These are phyloP conservation scores for Caenorhabditis auriculariae DNA, from an alignment of 2,888 invertebrate genomes.

Conservation along the genomic window DNA sequence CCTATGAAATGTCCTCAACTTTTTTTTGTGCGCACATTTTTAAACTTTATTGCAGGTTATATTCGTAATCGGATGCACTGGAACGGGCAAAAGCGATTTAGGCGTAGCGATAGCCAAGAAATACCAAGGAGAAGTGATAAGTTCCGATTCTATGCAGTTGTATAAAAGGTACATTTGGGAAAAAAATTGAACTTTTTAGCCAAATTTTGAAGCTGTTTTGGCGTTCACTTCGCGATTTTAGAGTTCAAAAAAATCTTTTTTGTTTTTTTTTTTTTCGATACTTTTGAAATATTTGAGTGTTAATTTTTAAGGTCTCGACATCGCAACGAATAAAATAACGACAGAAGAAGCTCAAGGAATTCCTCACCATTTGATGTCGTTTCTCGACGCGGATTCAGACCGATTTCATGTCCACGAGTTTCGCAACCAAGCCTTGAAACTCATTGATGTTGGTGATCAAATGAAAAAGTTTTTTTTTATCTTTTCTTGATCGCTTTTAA, in stretches of 20 bases:
- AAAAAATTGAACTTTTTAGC: conserved; percentile 1
- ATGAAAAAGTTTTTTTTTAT: no score
- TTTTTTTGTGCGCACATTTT: not conserved
- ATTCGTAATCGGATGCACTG: conserved; percentile 91
- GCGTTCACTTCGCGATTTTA: not conserved
- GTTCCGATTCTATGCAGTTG: conserved; percentile 99
- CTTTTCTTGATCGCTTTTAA: not conserved
- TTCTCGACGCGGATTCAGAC: conserved; percentile 74
- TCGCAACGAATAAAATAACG: conserved; percentile 71
- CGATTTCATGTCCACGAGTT: conserved; percentile 52
- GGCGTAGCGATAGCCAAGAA: conserved; percentile 83
- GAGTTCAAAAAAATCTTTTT: no score
- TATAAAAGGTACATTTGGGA: conserved; percentile 84
- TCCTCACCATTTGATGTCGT: conserved; percentile 85
- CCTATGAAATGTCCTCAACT: not conserved
- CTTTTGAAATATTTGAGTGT: no score
- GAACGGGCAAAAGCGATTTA: conserved; percentile 93
- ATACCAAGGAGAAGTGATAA: conserved; percentile 72
- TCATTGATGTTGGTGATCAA: conserved; percentile 9
- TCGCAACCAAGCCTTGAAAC: conserved; percentile 21
- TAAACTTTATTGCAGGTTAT: conserved; percentile 66
- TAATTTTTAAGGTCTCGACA: conserved; percentile 49
- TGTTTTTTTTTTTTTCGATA: no score
- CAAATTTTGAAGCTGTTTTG: not conserved
- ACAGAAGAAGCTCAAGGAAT: conserved; percentile 75